Conservation (phyloP, 30 jellyfish, hydroid and myxozoan species). For the Rhopilema esculentum region DNA sequence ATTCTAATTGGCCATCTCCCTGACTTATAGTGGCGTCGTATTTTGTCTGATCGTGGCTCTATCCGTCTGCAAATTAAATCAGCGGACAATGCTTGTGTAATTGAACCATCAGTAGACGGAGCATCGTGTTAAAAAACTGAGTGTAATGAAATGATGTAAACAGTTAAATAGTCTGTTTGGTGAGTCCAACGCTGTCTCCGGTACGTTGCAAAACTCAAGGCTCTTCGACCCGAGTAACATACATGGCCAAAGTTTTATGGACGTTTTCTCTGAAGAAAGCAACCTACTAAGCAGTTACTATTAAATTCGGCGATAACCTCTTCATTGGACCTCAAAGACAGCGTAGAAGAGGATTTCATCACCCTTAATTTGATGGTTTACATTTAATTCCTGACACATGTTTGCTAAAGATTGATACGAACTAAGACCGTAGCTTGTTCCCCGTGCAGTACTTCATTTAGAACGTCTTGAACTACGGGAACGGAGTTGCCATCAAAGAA, state of each 20-base stretch:
- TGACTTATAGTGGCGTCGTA: constrained; percentile 71
- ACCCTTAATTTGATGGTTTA: constrained; percentile 5
- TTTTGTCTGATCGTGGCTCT: constrained; percentile 68
- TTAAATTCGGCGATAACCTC: constrained; percentile 41
- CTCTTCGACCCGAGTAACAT: neutral
- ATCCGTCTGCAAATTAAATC: constrained; percentile 70
- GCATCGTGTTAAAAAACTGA: neutral
- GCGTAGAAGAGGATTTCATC: constrained; percentile 12
- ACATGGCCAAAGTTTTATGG: neutral
- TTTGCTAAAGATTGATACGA: neutral
- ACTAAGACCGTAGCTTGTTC: neutral
- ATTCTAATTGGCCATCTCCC: constrained; percentile 70
- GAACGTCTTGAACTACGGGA: neutral
- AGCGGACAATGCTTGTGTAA: constrained; percentile 44
- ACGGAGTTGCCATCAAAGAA: neutral
- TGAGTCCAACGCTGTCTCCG: neutral
- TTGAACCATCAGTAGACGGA: constrained; percentile 47
- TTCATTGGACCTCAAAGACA: constrained; percentile 18
- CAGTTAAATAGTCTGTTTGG: neutral
- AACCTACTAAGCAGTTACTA: neutral
- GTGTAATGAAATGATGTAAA: neutral
- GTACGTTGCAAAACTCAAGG: neutral
- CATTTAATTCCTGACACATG: constrained; percentile 8
- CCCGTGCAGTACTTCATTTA: neutral
- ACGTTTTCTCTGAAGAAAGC: neutral